Evolutionary conservation across 2,113 vertebrate genomes (phyloP).

Genomic region (Mustelus asterias): DNA sequence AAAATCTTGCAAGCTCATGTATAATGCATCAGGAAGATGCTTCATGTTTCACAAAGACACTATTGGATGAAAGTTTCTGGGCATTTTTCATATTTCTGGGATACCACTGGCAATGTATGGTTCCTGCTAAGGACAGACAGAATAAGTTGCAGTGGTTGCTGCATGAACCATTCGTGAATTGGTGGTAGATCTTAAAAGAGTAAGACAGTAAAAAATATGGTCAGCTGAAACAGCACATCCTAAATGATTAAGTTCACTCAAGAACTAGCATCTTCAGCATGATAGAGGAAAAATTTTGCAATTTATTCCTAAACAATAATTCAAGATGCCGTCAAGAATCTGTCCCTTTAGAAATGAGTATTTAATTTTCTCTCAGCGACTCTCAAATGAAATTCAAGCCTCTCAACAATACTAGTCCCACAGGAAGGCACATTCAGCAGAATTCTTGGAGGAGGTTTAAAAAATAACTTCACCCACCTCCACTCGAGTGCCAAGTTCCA

Average conservation of each 20-base stretch:
- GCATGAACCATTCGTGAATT: neutral
- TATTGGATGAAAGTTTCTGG: neutral
- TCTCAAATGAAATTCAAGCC: neutral
- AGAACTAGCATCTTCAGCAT: neutral
- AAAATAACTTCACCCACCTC: neutral
- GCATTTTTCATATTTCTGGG: neutral
- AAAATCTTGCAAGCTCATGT: neutral
- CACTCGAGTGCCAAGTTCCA: neutral
- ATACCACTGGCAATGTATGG: neutral
- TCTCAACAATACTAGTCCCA: neutral
- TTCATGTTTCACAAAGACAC: neutral
- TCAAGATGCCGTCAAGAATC: neutral
- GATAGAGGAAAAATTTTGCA: neutral
- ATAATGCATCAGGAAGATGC: neutral
- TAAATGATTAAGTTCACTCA: neutral
- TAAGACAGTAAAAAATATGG: neutral
- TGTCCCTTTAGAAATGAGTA: neutral
- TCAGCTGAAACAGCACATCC: neutral
- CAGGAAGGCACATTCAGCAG: neutral
- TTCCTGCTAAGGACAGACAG: neutral
- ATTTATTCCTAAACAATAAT: neutral
- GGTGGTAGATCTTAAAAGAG: neutral
- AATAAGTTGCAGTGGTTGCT: neutral
- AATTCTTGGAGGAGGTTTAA: too few species aligned
- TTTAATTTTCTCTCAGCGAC: neutral